These are phyloP conservation scores for Parazoanthus atlanticus DNA, from an alignment of 92 coral and sea anemone species.

Conservation along the genomic window DNA sequence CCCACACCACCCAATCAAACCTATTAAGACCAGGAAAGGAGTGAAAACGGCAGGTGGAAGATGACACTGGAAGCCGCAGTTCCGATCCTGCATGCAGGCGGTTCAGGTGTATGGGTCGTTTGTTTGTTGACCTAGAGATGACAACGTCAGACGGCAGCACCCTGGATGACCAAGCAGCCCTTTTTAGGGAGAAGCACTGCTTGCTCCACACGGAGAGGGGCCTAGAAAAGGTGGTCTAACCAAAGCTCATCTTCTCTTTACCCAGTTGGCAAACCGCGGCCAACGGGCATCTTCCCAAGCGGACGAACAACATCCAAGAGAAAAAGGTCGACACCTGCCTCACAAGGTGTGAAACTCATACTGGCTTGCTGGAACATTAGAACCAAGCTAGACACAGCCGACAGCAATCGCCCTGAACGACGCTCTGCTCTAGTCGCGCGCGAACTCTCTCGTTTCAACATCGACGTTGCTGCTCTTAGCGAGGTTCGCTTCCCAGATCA, in stretches of 20 bases:
- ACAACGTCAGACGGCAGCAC: conserved; percentile 9
- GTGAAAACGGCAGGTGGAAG: conserved; percentile 49
- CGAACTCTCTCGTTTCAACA: background rate
- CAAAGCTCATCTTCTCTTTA: background rate
- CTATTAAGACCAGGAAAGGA: no score
- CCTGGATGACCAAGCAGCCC: conserved; percentile 30
- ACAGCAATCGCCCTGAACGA: background rate
- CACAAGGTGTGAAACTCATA: background rate
- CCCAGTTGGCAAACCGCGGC: no score
- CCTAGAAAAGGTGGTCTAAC: no score
- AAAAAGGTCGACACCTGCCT: no score
- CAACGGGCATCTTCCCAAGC: no score
- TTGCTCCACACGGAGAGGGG: no score
- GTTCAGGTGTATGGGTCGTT: conserved; percentile 2
- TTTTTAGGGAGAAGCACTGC: background rate
- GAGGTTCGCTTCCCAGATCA: background rate
- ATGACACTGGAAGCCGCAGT: conserved; percentile 48
- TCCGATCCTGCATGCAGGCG: no score
- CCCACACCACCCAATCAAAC: no score
- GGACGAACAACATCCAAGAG: no score
- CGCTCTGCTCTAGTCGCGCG: background rate
- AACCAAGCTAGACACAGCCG: background rate
- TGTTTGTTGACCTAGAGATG: conserved; percentile 8
- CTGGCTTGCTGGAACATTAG: conserved; percentile 20
- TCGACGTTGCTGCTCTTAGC: background rate